These are phyloP conservation scores for Graptemys geographica DNA, from an alignment of 2,797 vertebrate genomes.

Conservation along the genomic window DNA sequence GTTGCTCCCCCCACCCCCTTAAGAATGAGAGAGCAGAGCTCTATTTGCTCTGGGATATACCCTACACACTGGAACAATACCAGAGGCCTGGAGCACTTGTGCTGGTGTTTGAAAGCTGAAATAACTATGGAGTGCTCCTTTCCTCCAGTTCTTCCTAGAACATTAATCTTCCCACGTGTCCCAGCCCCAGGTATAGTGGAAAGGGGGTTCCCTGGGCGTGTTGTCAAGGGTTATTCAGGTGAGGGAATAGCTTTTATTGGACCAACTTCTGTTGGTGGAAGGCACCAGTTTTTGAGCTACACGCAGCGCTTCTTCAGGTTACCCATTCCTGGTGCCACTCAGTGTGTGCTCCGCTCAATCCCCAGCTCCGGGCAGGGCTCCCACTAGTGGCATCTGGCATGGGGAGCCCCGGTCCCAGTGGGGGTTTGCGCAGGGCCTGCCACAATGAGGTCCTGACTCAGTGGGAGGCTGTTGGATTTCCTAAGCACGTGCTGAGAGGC, in stretches of 20 bases:
- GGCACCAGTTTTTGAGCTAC: background rate
- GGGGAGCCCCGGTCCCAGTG: background rate
- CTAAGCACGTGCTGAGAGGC: background rate
- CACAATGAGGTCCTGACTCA: background rate
- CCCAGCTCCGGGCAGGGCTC: no score
- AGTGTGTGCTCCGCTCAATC: no score
- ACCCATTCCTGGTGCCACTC: background rate
- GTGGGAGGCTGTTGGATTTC: background rate
- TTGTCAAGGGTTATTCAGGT: background rate
- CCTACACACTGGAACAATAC: background rate
- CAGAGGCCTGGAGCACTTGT: no score
- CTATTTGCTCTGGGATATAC: background rate
- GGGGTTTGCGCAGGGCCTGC: background rate
- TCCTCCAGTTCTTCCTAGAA: background rate
- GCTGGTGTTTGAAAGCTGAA: background rate
- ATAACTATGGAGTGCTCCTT: background rate
- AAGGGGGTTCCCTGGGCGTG: background rate
- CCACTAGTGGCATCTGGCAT: background rate
- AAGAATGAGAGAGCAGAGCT: background rate
- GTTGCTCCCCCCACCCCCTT: background rate
- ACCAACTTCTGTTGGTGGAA: background rate
- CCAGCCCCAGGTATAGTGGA: background rate
- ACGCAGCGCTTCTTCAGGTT: background rate
- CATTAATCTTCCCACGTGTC: background rate
- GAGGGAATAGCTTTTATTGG: background rate